Conservation (phyloP, 2,797 vertebrate genomes). For the Platyrinchus mystaceus region DNA sequence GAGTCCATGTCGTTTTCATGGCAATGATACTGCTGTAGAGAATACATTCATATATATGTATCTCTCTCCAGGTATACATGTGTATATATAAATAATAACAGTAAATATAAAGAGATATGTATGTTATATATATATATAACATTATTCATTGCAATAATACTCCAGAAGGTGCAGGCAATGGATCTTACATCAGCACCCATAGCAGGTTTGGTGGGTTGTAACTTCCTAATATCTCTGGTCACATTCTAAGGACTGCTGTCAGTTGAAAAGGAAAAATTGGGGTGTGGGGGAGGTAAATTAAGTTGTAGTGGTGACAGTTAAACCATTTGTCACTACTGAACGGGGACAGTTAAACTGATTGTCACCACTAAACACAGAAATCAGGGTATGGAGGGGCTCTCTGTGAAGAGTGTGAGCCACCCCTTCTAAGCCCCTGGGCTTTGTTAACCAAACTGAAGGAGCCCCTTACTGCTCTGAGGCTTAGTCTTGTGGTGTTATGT, state of each 20-base stretch:
- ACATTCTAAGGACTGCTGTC: not conserved
- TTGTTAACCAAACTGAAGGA: not conserved
- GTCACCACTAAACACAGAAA: not conserved
- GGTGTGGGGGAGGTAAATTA: not conserved
- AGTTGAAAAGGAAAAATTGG: not conserved
- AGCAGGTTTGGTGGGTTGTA: not conserved
- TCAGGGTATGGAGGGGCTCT: not conserved
- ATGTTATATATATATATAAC: too few relatives aligned
- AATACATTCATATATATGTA: too few relatives aligned
- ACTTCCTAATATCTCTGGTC: not conserved
- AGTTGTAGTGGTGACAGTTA: not conserved
- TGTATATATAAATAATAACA: too few relatives aligned
- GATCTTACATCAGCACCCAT: not conserved
- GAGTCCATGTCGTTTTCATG: not conserved
- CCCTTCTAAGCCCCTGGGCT: not conserved
- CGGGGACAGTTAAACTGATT: not conserved
- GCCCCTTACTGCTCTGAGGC: not conserved
- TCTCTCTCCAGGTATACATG: not conserved
- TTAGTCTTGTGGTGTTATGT: rapidly evolving
- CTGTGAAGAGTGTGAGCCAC: not conserved
- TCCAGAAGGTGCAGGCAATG: not conserved
- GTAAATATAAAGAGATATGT: not conserved
- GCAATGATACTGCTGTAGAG: not conserved
- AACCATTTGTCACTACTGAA: not conserved
- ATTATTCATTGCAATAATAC: not conserved